These are phyloP conservation scores for Gulo gulo DNA, from an alignment of 2,113 vertebrate species.

Conservation along the genomic window DNA sequence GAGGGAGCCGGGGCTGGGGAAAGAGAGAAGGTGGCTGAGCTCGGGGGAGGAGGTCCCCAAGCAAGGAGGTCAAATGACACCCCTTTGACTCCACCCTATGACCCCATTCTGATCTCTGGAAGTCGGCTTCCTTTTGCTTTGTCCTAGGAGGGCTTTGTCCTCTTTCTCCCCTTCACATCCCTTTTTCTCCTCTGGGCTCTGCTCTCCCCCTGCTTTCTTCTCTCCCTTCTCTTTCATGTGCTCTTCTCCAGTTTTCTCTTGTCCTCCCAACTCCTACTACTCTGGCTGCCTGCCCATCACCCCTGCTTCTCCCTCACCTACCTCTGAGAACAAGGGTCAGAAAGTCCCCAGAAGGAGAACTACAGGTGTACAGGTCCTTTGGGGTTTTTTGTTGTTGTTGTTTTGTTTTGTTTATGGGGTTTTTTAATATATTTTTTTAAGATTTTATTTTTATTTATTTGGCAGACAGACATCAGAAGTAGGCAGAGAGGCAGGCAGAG, in stretches of 20 bases:
- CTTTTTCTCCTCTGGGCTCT: background rate
- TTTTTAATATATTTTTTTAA: no score
- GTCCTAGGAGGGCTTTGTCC: slow-evolving; percentile 30
- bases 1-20: background rate
- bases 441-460: no score
- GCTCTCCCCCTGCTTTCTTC: background rate
- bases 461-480: no score
- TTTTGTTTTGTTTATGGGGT: background rate
- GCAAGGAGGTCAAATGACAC: background rate
- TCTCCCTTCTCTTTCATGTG: background rate
- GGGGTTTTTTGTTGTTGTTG: background rate
- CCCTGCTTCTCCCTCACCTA: background rate
- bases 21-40: background rate
- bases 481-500: no score
- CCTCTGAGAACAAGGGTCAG: background rate
- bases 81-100: background rate
- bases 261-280: background rate
- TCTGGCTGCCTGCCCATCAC: background rate
- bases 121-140: background rate
- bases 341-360: background rate
- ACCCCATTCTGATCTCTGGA: background rate
- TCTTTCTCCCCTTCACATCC: background rate
- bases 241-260: background rate
- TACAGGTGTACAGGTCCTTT: background rate
- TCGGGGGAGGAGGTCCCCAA: background rate